phyloP scores from a whole-genome alignment of 2,888 invertebrate genomes.

The Platynereis dumerilii region DNA sequence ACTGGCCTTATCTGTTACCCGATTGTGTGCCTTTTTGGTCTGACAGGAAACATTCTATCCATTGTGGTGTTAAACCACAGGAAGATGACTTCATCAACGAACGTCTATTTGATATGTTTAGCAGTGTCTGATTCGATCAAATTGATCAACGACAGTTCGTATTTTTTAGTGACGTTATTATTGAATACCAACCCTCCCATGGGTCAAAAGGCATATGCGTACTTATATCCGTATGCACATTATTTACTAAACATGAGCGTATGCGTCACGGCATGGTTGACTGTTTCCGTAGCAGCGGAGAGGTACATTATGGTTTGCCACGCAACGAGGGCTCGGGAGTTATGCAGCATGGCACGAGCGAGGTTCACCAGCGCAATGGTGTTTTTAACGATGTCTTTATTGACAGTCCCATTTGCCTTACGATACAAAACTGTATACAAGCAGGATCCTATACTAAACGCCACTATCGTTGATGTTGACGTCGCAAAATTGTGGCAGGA shows the following conservation, averaged over 20 bases:
- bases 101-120: constrained; percentile 37
- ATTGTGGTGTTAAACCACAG: constrained; percentile 36
- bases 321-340: constrained; percentile 24
- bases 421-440: constrained; percentile 50
- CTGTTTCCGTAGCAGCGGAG: constrained; percentile 39
- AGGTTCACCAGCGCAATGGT: constrained; percentile 8
- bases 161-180: constrained; percentile 38
- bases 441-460: constrained; percentile 39
- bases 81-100: constrained; percentile 38
- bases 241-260: constrained; percentile 42
- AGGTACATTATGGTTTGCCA: constrained; percentile 38
- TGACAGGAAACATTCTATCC: constrained; percentile 38
- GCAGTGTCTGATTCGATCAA: constrained; percentile 41
- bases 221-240: constrained; percentile 42
- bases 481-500: constrained; percentile 52
- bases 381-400: constrained; percentile 34
- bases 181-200: constrained; percentile 25
- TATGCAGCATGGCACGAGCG: constrained; percentile 19
- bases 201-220: constrained; percentile 29
- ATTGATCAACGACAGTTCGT: constrained; percentile 39
- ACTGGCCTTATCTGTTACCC: constrained; percentile 39
- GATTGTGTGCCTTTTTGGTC: constrained; percentile 37
- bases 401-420: constrained; percentile 55
- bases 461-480: constrained; percentile 42
- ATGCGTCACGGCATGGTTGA: constrained; percentile 42